Conservation (phyloP, 2,888 invertebrate genomes). For the Patella pellucida region DNA sequence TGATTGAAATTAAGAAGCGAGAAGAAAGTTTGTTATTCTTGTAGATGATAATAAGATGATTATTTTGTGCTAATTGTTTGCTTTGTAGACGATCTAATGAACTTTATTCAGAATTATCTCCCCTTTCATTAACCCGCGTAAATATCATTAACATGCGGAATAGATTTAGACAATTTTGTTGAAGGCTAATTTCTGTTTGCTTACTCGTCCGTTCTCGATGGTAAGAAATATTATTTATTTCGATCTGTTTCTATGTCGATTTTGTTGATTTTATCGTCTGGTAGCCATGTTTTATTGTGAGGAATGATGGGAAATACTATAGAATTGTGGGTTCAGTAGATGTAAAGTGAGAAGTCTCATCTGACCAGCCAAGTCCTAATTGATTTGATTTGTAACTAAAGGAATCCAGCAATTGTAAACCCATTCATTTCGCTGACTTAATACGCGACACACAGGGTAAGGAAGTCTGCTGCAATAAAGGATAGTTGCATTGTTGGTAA, state of each 20-base stretch:
- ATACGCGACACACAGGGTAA: too few species aligned
- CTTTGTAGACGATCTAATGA: background rate
- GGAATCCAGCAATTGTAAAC: too few species aligned
- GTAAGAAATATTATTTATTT: background rate
- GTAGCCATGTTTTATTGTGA: background rate
- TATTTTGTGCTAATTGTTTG: background rate
- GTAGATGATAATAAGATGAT: background rate
- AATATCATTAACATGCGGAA: background rate
- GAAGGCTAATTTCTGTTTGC: conserved; percentile 1
- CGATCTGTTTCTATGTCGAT: background rate
- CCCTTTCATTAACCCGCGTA: background rate
- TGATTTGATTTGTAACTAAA: too few species aligned
- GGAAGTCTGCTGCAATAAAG: too few species aligned
- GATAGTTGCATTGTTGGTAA: too few species aligned
- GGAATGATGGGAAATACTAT: conserved; percentile 6
- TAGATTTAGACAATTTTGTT: too few species aligned
- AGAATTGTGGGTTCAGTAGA: background rate
- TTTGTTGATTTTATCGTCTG: background rate
- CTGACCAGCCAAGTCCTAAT: too few species aligned
- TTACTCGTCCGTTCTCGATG: background rate
- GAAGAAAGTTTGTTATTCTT: background rate
- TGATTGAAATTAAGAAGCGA: background rate
- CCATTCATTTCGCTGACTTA: too few species aligned
- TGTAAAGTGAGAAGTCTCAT: too few species aligned
- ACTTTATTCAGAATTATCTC: background rate